A percentile compares a stretch with the other conserved stretches of the same genome.
Evolutionary conservation across 2,113 vertebrate genomes (phyloP).

Genomic region (Ariopsis seemanni): DNA sequence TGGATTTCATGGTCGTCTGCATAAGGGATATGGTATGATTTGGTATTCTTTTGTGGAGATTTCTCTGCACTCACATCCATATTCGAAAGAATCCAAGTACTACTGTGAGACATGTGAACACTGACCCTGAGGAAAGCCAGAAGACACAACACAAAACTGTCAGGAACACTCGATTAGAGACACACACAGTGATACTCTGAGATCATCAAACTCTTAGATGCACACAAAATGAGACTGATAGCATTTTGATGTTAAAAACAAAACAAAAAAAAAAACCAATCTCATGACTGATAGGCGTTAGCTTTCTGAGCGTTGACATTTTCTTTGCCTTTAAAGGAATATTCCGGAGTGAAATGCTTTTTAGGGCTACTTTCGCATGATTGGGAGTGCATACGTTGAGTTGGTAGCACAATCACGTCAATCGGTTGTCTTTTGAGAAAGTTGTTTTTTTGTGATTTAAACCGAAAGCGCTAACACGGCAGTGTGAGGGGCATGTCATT

Average conservation of each 20-base stretch:
- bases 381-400: too few species aligned
- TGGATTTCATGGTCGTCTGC: background rate
- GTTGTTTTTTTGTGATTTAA: too few species aligned
- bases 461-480: too few species aligned
- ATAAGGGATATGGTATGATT: background rate
- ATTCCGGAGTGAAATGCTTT: too few species aligned
- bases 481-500: too few species aligned
- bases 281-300: background rate
- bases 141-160: conserved; percentile 32
- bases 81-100: conserved; percentile 76
- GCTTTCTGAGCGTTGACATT: background rate
- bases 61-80: conserved; percentile 70
- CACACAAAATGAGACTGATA: background rate
- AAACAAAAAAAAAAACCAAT: background rate
- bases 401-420: too few species aligned
- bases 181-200: background rate
- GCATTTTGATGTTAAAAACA: background rate
- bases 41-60: background rate
- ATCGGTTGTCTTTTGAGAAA: background rate
- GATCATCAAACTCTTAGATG: background rate
- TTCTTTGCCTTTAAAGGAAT: background rate
- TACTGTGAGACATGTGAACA: conserved; percentile 78
- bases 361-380: too few species aligned
- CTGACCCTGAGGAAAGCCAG: conserved; percentile 65
- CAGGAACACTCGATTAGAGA: background rate